Base-by-base conservation (phyloP, 2,113 vertebrate species). In the Atractosteus spatula region DNA sequence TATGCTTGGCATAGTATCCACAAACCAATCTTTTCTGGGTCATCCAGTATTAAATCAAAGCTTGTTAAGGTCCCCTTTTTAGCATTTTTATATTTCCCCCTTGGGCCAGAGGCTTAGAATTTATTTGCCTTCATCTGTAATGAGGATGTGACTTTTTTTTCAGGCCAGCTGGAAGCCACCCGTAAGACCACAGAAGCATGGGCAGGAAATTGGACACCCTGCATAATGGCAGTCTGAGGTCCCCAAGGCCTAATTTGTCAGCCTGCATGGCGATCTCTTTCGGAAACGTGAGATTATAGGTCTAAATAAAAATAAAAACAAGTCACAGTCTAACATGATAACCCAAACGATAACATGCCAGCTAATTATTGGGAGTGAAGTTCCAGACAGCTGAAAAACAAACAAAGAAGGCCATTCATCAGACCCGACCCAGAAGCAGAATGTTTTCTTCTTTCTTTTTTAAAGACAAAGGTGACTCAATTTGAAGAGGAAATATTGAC, bases 21-120 rank as follows among this genome's bases (percentile, higher is more conserved):
- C 51, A 41, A 77, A 73, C 70, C 69, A 55, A 77, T 79, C 73
- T 74, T 56, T 74, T 70, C 70, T 69, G 66, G 75, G 78, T 71
- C 74, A 16, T 72, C 78, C 63, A 55, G 54, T 41, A 44, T 73
- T 77, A 79, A 74, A 80, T 80, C 74, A 75, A 75, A 80, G 59
- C 73, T 76, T 77, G 77, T 77, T 77, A 73, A 77, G 74, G 62
- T 42, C 62, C 78, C 71, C 72, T 70, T 71, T 78, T 70, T 72
- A 71, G 67, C 66, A 78, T 70, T 80, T 77, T 72, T 78, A 74
- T 69, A 71, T 70, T 77, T 77, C 75, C 78, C 55, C 66, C 67
- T 61, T 61, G 59, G 63, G 65, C 69, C n/a, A 45, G 14, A 76
- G 17, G 69, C 70, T 67, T 75, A 64, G 57, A 66, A 74, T 77